Evolutionary conservation across 2,113 vertebrate species (phyloP).

Genomic region (Gambusia affinis): DNA sequence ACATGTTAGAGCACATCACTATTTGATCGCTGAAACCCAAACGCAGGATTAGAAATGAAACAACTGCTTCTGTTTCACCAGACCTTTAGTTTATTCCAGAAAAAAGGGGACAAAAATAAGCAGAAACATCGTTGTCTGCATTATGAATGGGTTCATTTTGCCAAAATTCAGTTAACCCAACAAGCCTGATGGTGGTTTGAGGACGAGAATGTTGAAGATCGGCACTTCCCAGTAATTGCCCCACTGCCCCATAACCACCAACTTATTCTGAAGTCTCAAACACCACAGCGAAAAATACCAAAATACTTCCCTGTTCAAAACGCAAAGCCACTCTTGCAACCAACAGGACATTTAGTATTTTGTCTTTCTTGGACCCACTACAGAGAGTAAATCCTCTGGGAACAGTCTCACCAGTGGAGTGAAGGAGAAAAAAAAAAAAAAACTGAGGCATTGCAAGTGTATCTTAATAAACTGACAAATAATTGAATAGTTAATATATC

Average conservation of each 20-base stretch:
- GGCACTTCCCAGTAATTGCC: constrained; percentile 32
- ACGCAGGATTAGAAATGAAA: neutral
- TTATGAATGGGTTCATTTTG: neutral
- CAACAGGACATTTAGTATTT: neutral
- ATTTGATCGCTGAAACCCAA: no score
- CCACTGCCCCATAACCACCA: neutral
- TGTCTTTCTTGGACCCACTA: neutral
- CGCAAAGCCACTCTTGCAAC: constrained; percentile 41
- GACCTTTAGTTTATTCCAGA: neutral
- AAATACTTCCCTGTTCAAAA: constrained; percentile 19
- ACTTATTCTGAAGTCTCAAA: constrained; percentile 40
- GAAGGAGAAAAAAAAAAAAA: neutral
- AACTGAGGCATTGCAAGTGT: neutral
- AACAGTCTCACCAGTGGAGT: neutral
- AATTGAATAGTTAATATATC: neutral
- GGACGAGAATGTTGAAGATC: neutral
- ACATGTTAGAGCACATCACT: no score
- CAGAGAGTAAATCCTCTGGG: constrained; percentile 14
- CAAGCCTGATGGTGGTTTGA: neutral
- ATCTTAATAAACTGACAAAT: neutral
- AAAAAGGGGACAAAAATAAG: neutral
- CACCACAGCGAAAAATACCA: constrained; percentile 43
- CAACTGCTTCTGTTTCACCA: neutral
- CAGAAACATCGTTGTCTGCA: constrained; percentile 2
- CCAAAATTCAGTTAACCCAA: neutral